Conservation (phyloP, 2,888 invertebrate genomes). For the Beris chalybata region DNA sequence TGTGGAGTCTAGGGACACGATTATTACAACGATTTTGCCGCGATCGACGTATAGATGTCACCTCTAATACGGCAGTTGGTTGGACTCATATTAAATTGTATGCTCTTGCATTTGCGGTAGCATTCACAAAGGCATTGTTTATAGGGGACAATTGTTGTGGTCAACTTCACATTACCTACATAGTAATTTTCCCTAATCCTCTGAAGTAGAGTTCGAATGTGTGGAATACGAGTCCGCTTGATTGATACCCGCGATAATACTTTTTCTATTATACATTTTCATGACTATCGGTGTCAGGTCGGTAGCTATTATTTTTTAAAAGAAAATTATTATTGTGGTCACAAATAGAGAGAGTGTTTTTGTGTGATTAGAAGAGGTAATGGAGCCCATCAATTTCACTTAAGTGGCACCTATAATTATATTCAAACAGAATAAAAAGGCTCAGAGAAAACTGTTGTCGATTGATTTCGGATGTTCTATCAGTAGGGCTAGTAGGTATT, state of each 20-base stretch:
- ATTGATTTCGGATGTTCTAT: conserved; percentile 21
- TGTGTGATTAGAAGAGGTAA: conserved; percentile 37
- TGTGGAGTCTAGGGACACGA: too few relatives aligned
- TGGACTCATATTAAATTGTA: too few relatives aligned
- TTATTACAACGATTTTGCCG: too few relatives aligned
- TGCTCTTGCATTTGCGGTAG: too few relatives aligned
- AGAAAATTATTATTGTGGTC: conserved; percentile 26
- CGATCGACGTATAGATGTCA: too few relatives aligned
- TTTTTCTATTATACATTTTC: conserved; percentile 31
- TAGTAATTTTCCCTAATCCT: conserved; percentile 31
- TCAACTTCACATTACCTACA: conserved; percentile 8
- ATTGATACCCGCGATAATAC: conserved; percentile 38
- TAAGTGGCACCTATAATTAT: conserved; percentile 37
- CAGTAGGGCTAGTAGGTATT: conserved; percentile 3
- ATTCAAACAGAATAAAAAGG: conserved; percentile 1
- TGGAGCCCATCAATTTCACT: conserved; percentile 40
- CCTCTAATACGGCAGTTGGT: too few relatives aligned
- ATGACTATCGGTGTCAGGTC: conserved; percentile 5
- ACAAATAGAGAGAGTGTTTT: conserved; percentile 15
- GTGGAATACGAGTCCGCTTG: conserved; percentile 33
- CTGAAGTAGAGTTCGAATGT: conserved; percentile 32
- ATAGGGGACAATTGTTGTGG: too few relatives aligned
- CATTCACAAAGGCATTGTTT: too few relatives aligned
- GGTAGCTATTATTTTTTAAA: conserved; percentile 18
- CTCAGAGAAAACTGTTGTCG: conserved; percentile 14